Conservation (phyloP, 2,113 vertebrate species). For the Toxotes jaculatrix region DNA sequence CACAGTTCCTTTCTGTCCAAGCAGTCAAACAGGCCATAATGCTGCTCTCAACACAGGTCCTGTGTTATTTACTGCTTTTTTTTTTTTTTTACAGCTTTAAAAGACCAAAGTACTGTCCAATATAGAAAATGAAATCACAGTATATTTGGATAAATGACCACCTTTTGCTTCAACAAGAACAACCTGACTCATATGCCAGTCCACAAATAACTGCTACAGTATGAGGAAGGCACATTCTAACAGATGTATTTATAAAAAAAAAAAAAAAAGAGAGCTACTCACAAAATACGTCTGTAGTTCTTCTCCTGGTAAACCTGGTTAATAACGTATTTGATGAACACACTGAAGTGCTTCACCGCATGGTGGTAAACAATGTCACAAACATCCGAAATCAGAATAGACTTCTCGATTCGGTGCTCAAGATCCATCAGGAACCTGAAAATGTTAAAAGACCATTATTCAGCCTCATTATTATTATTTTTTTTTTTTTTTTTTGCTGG, state of each 20-base stretch:
- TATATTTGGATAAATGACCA: not conserved
- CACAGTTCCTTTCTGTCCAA: not conserved
- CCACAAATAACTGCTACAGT: not conserved
- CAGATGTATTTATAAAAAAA: not conserved
- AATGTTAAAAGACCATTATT: conserved; percentile 5
- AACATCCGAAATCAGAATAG: conserved; percentile 92
- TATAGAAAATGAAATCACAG: not conserved
- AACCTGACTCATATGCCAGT: not conserved
- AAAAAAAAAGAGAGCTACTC: conserved; percentile 72
- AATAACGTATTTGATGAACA: conserved; percentile 95
- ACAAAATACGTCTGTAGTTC: conserved; percentile 95
- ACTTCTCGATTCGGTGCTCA: conserved; percentile 94
- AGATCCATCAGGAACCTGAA: conserved; percentile 94
- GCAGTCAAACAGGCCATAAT: not conserved
- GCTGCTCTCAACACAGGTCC: not conserved
- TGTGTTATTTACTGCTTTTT: not conserved
- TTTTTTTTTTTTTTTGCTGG: not conserved
- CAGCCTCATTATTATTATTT: too few relatives aligned
- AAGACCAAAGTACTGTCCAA: not conserved
- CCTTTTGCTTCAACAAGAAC: not conserved
- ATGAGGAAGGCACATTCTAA: not conserved
- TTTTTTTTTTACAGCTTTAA: too few relatives aligned
- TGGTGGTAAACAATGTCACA: conserved; percentile 94
- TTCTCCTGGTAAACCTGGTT: conserved; percentile 98
- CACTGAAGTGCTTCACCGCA: conserved; percentile 88